Conservation (phyloP, 2,113 vertebrate genomes). For the Sardina pilchardus region DNA sequence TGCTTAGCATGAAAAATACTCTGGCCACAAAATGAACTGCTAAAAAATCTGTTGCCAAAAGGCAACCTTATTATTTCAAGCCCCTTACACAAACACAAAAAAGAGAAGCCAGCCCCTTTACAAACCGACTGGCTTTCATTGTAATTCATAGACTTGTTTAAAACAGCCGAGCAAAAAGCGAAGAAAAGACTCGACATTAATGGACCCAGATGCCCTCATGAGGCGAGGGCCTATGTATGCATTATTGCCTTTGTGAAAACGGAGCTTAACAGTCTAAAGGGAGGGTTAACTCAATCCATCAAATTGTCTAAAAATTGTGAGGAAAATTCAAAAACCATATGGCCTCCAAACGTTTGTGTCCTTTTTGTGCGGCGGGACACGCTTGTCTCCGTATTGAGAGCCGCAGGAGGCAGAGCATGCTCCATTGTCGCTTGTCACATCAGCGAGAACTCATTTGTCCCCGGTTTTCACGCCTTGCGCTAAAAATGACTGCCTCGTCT, state of each 20-base stretch:
- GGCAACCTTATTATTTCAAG: constrained; percentile 70
- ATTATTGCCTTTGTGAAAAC: constrained; percentile 80
- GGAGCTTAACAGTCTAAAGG: constrained; percentile 78
- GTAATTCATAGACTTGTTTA: constrained; percentile 89
- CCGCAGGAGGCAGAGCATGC: constrained; percentile 83
- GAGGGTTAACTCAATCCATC: constrained; percentile 91
- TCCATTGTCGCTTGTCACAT: constrained; percentile 90
- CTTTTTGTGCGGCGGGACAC: constrained; percentile 80
- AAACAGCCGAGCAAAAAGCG: constrained; percentile 75
- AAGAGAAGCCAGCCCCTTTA: constrained; percentile 68
- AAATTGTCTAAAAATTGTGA: constrained; percentile 95
- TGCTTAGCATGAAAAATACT: constrained; percentile 81
- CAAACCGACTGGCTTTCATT: constrained; percentile 80
- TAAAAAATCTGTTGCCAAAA: constrained; percentile 65
- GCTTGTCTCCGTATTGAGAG: constrained; percentile 85
- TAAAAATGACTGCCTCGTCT: constrained; percentile 87
- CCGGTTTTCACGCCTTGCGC: constrained; percentile 88
- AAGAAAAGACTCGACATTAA: constrained; percentile 69
- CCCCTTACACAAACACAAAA: constrained; percentile 46
- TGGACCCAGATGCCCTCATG: constrained; percentile 83
- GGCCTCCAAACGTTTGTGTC: constrained; percentile 86
- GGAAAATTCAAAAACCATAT: constrained; percentile 95
- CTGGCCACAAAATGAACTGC: constrained; percentile 73
- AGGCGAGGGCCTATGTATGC: constrained; percentile 71
- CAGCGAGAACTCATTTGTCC: constrained; percentile 90